These are phyloP conservation scores for Emydocephalus ijimae DNA, from an alignment of 2,113 vertebrate genomes.

Conservation along the genomic window DNA sequence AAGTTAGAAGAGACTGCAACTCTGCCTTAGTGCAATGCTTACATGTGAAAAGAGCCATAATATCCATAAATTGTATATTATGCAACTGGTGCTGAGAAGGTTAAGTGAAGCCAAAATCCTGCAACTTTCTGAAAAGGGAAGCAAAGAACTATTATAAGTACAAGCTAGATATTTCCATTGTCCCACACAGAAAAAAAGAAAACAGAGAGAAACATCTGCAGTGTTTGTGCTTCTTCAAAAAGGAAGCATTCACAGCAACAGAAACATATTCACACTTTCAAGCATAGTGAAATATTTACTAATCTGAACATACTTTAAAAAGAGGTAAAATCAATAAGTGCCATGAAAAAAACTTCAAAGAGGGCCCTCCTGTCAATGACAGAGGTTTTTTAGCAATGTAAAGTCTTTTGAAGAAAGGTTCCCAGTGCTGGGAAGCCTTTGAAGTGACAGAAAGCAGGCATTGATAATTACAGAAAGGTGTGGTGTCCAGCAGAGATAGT, in stretches of 20 bases:
- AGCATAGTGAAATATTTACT: slow-evolving; percentile 74
- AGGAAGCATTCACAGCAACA: slow-evolving; percentile 63
- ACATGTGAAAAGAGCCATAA: not conserved
- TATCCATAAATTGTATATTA: not conserved
- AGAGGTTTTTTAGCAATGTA: slow-evolving; percentile 74
- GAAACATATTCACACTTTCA: slow-evolving; percentile 75
- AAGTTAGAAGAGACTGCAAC: not conserved
- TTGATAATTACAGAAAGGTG: slow-evolving; percentile 85
- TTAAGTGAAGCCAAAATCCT: slow-evolving; percentile 34
- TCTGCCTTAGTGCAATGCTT: not conserved
- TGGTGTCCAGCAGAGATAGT: slow-evolving; percentile 80
- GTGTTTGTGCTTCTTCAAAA: slow-evolving; percentile 75
- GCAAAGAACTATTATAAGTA: slow-evolving; percentile 47
- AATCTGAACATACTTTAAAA: slow-evolving; percentile 74
- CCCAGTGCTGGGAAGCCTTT: slow-evolving; percentile 81
- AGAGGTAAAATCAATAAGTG: slow-evolving; percentile 78
- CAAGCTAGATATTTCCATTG: slow-evolving; percentile 55
- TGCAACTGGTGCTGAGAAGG: slow-evolving; percentile 17
- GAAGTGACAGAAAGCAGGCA: slow-evolving; percentile 84
- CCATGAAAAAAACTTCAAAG: slow-evolving; percentile 82
- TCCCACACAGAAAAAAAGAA: not conserved
- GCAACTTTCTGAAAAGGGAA: slow-evolving; percentile 53
- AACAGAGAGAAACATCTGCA: slow-evolving; percentile 47
- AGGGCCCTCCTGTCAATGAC: slow-evolving; percentile 79
- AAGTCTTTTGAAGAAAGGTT: slow-evolving; percentile 83